phyloP scores from a whole-genome alignment of 2,888 invertebrate species.

The Linnaemya tessellans region DNA sequence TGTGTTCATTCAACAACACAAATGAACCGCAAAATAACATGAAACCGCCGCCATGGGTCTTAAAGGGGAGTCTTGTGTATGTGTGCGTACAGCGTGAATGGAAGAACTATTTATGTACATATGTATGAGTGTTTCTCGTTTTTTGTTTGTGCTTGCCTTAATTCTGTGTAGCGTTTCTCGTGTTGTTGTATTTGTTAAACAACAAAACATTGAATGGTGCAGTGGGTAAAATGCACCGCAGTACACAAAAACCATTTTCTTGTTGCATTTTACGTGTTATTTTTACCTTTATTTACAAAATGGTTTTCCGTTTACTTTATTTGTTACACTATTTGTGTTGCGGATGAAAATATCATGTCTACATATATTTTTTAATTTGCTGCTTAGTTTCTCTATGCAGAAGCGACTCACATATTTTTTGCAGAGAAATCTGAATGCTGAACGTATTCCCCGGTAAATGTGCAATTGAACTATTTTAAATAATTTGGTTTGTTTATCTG shows the following conservation, averaged over 20 bases:
- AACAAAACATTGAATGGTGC: slow-evolving; percentile 61
- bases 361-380: slow-evolving; percentile 22
- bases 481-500: slow-evolving; percentile 54
- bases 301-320: slow-evolving; percentile 15
- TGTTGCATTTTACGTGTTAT: slow-evolving; percentile 47
- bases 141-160: slow-evolving; percentile 6
- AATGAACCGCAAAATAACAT: slow-evolving; percentile 74
- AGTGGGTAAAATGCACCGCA: slow-evolving; percentile 66
- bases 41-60: slow-evolving; percentile 62
- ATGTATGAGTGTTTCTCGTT: slow-evolving; percentile 16
- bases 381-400: slow-evolving; percentile 33
- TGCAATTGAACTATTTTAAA: slow-evolving; percentile 47
- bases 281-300: slow-evolving; percentile 1
- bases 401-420: slow-evolving; percentile 30
- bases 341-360: slow-evolving; percentile 54
- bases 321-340: slow-evolving; percentile 38
- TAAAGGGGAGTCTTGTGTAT: slow-evolving; percentile 44
- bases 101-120: background rate
- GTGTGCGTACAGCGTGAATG: slow-evolving; percentile 5
- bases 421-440: slow-evolving; percentile 1
- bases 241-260: slow-evolving; percentile 62
- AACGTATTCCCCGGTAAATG: slow-evolving; percentile 19
- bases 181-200: slow-evolving; percentile 26
- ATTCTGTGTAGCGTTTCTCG: background rate
- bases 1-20: slow-evolving; percentile 72